Evolutionary conservation across 2,888 invertebrate species (phyloP), one percentile per base, ranked within the genome.

Genomic region (Acanthosepion lycidas): DNA sequence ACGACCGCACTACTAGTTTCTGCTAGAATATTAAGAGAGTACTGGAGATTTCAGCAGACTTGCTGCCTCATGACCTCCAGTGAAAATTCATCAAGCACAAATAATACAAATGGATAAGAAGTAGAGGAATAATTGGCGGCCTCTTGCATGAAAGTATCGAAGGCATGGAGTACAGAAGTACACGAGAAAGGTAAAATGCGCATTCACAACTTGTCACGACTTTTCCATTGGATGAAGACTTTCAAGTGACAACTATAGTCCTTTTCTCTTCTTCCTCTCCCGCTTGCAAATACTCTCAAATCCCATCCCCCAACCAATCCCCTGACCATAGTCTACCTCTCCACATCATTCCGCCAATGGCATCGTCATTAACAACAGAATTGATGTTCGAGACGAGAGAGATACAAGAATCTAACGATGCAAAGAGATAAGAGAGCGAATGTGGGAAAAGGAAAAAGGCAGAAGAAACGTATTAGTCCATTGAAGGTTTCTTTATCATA

Each of bases 401-500:
- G 78, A 78, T n/a, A 78, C n/a, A 78, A 33, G n/a, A 33, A 33
- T 9, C 12, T 8, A n/a, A 33, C n/a, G 78, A 78, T n/a, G n/a
- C n/a, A 33, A 15, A n/a, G 78, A 78, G 78, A 78, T 33, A 33
- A 78, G 78, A 78, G n/a, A n/a, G 18, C 8, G n/a, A 78, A n/a
- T 8, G n/a, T 6, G 78, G 15, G 12, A 12, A n/a, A n/a, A n/a
- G 8, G n/a, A 18, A n/a, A 78, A 78, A 15, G 78, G n/a, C n/a
- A 12, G 28, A 18, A n/a, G 33, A 78, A 78, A n/a, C 33, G 78
- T 78, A 78, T 33, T 78, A 78, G 78, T 78, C 78, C n/a, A 78
- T 78, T 78, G 78, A 78, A 78, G n/a, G 78, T 78, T 78, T 78
- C 78, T 78, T 78, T 78, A 78, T 78, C 78, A 78, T 78, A 78